phyloP scores from a whole-genome alignment of 2,113 vertebrate genomes.

The Plotosus lineatus region DNA sequence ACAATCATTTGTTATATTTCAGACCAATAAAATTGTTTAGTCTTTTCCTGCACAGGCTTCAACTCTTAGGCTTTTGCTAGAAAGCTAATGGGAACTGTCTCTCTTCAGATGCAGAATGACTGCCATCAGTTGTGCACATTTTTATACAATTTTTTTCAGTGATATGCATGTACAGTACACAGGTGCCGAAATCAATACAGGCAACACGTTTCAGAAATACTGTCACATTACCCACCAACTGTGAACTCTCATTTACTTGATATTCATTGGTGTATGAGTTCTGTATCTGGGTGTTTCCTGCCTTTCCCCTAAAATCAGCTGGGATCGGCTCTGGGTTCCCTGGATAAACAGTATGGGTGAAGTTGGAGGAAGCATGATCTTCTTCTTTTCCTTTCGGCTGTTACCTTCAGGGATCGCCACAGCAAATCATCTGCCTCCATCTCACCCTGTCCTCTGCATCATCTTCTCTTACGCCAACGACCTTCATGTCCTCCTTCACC shows the following conservation, averaged over 20 bases:
- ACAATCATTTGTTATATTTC: conserved; percentile 50
- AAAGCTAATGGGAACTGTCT: neutral
- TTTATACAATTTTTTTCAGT: neutral
- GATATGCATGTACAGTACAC: neutral
- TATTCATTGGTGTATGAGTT: neutral
- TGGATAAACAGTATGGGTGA: no score
- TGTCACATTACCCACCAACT: neutral
- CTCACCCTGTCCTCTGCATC: no score
- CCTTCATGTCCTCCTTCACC: no score
- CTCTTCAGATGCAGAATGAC: neutral
- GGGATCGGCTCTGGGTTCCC: no score
- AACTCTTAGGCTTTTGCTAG: conserved; percentile 10
- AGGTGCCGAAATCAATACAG: neutral
- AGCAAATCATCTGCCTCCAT: no score
- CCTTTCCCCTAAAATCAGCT: no score
- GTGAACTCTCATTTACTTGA: neutral
- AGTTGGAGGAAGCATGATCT: no score
- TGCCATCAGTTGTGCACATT: neutral
- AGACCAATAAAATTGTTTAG: conserved; percentile 8
- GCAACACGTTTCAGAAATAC: neutral
- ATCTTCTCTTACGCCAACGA: no score
- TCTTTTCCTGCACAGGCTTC: neutral
- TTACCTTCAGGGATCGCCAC: no score
- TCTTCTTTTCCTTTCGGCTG: no score
- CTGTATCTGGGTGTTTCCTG: no score